Percentiles rank a stretch among this genome's conserved stretches.
Evolutionary conservation across 2,797 vertebrate species (phyloP).

Genomic region (Phrynocephalus vlangalii): DNA sequence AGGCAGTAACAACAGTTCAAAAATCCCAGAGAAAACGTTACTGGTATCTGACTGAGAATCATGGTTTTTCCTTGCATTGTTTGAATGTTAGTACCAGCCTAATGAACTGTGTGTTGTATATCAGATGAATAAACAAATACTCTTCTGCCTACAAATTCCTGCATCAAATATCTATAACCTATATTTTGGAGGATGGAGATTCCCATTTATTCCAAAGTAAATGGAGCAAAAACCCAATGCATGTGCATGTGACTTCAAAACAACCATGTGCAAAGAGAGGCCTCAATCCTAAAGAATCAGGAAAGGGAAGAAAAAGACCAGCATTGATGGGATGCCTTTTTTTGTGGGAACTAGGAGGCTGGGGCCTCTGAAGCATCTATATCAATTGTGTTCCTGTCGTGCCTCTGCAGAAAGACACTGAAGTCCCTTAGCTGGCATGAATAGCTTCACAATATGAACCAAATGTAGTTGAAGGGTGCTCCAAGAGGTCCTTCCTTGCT

Average conservation of each 20-base stretch:
- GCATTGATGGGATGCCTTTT: background rate
- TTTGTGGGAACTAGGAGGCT: background rate
- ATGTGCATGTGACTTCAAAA: no score
- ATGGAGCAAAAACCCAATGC: no score
- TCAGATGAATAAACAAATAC: background rate
- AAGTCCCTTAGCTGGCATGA: background rate
- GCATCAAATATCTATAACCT: no score
- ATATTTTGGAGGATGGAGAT: no score
- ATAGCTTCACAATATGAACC: background rate
- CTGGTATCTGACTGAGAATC: background rate
- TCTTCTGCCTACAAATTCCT: background rate
- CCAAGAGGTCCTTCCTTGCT: background rate
- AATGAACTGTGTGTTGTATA: background rate
- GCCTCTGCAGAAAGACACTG: background rate
- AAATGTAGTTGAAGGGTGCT: background rate
- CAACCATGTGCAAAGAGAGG: background rate
- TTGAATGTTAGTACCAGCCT: background rate
- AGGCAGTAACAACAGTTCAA: constrained; percentile 16
- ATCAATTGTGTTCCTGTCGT: background rate
- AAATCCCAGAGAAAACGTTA: constrained; percentile 44
- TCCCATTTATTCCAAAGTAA: no score
- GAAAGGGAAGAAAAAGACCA: no score
- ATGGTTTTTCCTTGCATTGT: background rate
- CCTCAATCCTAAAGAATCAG: no score
- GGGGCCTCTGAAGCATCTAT: background rate